Evolutionary conservation across 1,140 invertebrate species (phyloP).

Genomic region (Elysia chlorotica): DNA sequence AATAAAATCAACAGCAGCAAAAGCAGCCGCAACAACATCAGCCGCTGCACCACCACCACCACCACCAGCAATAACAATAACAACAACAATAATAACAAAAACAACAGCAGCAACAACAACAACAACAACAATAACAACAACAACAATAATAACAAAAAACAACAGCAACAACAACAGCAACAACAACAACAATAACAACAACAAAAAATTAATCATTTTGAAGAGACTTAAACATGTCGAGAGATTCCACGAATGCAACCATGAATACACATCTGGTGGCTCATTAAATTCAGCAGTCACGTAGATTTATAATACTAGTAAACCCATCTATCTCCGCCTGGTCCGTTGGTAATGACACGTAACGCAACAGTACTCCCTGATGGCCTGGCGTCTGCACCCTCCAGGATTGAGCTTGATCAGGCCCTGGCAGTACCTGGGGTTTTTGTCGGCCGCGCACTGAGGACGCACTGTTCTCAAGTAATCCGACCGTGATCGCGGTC

Average conservation of each 20-base stretch:
- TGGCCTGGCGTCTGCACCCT: slow-evolving; percentile 21
- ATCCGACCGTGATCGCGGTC: too few relatives aligned
- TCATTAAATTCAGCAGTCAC: too few relatives aligned
- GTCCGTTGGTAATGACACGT: slow-evolving; percentile 24
- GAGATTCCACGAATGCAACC: too few relatives aligned
- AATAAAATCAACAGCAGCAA: too few relatives aligned
- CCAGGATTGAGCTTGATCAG: slow-evolving; percentile 30
- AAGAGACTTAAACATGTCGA: too few relatives aligned
- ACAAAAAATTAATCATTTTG: background rate
- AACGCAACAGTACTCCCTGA: slow-evolving; percentile 31
- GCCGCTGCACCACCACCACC: background rate
- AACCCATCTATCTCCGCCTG: too few relatives aligned
- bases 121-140: background rate
- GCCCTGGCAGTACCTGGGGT: slow-evolving; percentile 25
- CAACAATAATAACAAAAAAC: background rate
- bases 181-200: background rate
- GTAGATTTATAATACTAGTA: too few relatives aligned
- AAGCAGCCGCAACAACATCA: background rate
- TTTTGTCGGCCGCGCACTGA: slow-evolving; percentile 23
- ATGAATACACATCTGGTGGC: too few relatives aligned
- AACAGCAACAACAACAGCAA: background rate
- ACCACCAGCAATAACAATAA: background rate
- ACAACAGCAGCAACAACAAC: background rate
- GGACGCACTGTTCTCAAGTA: too few relatives aligned
- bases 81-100: background rate